These are phyloP conservation scores for Myiozetetes cayanensis DNA, from an alignment of 2,113 vertebrate genomes.

Conservation along the genomic window DNA sequence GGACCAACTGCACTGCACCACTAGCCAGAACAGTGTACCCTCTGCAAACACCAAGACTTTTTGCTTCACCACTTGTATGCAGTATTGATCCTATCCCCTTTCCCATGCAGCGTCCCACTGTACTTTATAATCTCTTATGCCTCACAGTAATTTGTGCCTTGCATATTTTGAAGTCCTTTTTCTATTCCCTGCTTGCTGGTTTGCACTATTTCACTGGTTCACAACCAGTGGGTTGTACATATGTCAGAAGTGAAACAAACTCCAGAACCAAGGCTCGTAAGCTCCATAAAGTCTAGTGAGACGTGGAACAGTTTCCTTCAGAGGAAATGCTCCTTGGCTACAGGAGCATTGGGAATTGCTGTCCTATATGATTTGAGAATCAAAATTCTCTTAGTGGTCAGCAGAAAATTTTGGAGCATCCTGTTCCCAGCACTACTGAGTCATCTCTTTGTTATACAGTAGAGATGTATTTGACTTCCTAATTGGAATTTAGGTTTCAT, in stretches of 20 bases:
- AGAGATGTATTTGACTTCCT: background rate
- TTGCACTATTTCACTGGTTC: background rate
- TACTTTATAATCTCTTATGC: background rate
- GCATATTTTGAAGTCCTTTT: background rate
- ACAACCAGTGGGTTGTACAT: background rate
- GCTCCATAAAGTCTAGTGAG: background rate
- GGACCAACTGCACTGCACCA: background rate
- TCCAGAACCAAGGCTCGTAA: background rate
- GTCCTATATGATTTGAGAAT: background rate
- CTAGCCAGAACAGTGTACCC: background rate
- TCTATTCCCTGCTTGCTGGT: background rate
- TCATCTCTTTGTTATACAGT: background rate
- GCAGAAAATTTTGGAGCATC: background rate
- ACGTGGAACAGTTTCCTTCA: background rate
- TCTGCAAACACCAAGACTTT: background rate
- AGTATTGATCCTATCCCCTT: background rate
- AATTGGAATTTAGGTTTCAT: slow-evolving; percentile 1
- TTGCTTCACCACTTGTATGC: background rate
- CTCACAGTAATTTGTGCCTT: background rate
- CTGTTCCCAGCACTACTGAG: background rate
- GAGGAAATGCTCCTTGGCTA: background rate
- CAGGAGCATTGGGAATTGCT: background rate
- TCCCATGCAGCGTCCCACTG: background rate
- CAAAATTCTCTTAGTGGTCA: background rate
- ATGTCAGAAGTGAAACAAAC: background rate